phyloP scores from a whole-genome alignment of 2,888 invertebrate species.

The Eilema sororculum region DNA sequence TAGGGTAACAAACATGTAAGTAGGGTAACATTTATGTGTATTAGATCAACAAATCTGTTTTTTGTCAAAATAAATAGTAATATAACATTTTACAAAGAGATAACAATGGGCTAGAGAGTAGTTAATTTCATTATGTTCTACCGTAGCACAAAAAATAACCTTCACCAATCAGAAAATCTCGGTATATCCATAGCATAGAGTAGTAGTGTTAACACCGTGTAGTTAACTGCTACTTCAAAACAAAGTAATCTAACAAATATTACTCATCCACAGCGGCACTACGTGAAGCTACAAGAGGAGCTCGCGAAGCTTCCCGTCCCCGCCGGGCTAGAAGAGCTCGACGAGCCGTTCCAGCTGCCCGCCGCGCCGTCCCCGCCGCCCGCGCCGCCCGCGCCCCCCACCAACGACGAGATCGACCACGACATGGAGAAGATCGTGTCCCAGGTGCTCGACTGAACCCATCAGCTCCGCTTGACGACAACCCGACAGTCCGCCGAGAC shows the following conservation, averaged over 20 bases:
- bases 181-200: no score
- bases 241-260: not conserved
- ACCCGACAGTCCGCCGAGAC: not conserved
- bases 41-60: no score
- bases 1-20: no score
- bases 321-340: slow-evolving; percentile 90
- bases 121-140: no score
- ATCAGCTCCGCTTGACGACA: not conserved
- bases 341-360: slow-evolving; percentile 86
- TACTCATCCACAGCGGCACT: slow-evolving; percentile 88
- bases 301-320: slow-evolving; percentile 94
- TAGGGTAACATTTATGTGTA: no score
- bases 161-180: no score
- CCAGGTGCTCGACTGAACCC: slow-evolving; percentile 80
- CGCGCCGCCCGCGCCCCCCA: slow-evolving; percentile 43
- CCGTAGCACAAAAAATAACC: no score
- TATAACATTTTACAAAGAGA: no score
- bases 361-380: slow-evolving; percentile 74
- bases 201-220: not conserved
- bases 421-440: slow-evolving; percentile 93
- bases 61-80: no score
- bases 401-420: slow-evolving; percentile 89
- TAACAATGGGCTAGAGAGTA: no score
- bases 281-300: slow-evolving; percentile 94
- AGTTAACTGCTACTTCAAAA: no score